Evolutionary conservation across 2,113 vertebrate species (phyloP), one percentile per base, ranked within the genome.

Genomic region (Myrmecophaga tridactyla): DNA sequence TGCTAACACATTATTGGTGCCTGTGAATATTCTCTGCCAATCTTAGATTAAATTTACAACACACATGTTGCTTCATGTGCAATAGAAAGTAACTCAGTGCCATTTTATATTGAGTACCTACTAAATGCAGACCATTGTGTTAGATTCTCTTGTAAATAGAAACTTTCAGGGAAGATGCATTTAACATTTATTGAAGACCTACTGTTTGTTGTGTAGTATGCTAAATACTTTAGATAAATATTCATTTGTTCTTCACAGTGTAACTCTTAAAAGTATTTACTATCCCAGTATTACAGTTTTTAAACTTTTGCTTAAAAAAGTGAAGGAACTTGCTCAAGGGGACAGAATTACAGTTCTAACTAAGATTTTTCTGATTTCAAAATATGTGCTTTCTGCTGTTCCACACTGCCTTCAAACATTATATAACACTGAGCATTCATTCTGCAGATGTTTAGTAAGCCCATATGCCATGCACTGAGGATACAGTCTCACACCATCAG

Each of bases 291-390:
- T 69, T 86, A 58, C 7, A 73, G 3, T 85, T 73, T 65, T 48
- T 73, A 89, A 95, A 67, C 39, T 46, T 18, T 84, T 46, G 11
- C 36, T 78, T 77, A 72, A 62, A 60, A 69, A 83, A 72, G 27
- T 76, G 92, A 86, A 56, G 7, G 43, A 41, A 31, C n/a, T 88
- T 88, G 46, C 65, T 14, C 11, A 72, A 58, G 15, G 12, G 94
- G 63, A 18, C 36, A 46, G 15, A 92, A 63, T 86, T 94, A 58
- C 0, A 89, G 15, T 94, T 92, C 60, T 77, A 86, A 84, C 43
- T 36, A 77, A 90, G 51, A 86, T 76, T 91, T 77, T 86, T 80
- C 39, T 83, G 43, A 88, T 18, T n/a, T 95, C 29, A 75, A 53
- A 93, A 70, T 2, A 11, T 5, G 14, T 21, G 17, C 53, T 48